Base-by-base conservation (phyloP, 2,888 invertebrate genomes). In the Himalopsyche tibetana region DNA sequence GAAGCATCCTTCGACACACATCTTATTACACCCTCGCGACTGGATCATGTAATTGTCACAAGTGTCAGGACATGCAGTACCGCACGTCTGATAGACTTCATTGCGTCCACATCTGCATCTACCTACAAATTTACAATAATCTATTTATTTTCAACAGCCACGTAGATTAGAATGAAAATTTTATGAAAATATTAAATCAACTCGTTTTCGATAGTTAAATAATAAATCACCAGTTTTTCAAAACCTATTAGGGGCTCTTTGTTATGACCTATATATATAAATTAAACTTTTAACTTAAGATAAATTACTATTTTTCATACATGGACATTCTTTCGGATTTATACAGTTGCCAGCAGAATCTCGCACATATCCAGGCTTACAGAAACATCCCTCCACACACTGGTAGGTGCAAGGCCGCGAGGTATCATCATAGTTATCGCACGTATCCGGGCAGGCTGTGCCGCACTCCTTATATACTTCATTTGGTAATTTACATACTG, bases 401-500 rank as follows among this genome's bases (percentile, higher is more conserved):
- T 55, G 55, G 5, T 8, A 36, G 19, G 19, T 79, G 55, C 84
- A 84, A 19, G 40, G 42, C 2, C 17, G 28, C 4, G 8, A 17
- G 9, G 6, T 12, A 9, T 80, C 45, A 74, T 82, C 82, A 36
- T 69, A 84, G 38, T 87, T 87, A 51, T 82, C 80, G 17, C 88
- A 88, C 2, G 88, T 88, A 28, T 28, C 36, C 15, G 85, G 85
- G 82, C 88, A 88, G 5, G 84, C 87, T 55, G 87, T 81, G 8
- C 83, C 82, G 56, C 88, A 88, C 17, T 85, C 69, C 15, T 86
- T 63, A 55, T 84, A 88, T n/a, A 86, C 88, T 80, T 88, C 88
- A 36, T 74, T 74, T 12, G 38, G 38, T 36, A 15, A 38, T 11
- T 74, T 74, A 15, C 74, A 74, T 8, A 74, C 74, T 38, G 5